A percentile compares a stretch with the other conserved stretches of the same genome.
Evolutionary conservation across 2,113 vertebrate species (phyloP).

Genomic region (Romanogobio albipinnatus): DNA sequence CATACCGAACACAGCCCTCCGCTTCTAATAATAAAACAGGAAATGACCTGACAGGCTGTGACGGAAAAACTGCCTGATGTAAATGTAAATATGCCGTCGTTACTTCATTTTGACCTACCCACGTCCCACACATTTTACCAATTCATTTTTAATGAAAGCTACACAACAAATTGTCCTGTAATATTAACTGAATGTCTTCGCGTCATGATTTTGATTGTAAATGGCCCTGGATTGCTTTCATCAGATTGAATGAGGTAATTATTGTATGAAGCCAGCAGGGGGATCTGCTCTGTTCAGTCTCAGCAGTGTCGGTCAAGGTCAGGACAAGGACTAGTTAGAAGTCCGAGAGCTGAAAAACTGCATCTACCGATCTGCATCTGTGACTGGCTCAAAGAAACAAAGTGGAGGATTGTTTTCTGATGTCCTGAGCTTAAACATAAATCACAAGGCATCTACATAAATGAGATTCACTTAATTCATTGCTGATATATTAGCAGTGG

Average conservation of each 20-base stretch:
- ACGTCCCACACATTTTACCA: background rate
- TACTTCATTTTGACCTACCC: background rate
- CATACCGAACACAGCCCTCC: background rate
- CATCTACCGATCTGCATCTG: background rate
- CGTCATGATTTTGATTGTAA: background rate
- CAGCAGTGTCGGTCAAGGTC: conserved; percentile 28
- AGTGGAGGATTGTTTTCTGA: background rate
- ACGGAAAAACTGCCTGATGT: background rate
- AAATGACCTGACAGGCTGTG: background rate
- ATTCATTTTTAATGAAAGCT: background rate
- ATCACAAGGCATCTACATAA: conserved; percentile 13
- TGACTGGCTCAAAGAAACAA: background rate
- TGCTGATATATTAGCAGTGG: background rate
- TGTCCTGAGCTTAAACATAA: background rate
- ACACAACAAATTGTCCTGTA: background rate
- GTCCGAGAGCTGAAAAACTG: background rate
- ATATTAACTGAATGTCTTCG: background rate
- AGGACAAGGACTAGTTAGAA: conserved; percentile 23
- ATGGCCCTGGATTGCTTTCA: background rate
- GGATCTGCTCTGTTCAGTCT: conserved; percentile 21
- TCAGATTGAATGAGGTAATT: background rate
- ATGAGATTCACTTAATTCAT: background rate
- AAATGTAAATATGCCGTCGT: background rate
- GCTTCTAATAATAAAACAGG: background rate
- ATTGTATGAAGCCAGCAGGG: conserved; percentile 34